Base-by-base conservation (phyloP, 2,797 vertebrate species). In the Tachyglossus aculeatus region DNA sequence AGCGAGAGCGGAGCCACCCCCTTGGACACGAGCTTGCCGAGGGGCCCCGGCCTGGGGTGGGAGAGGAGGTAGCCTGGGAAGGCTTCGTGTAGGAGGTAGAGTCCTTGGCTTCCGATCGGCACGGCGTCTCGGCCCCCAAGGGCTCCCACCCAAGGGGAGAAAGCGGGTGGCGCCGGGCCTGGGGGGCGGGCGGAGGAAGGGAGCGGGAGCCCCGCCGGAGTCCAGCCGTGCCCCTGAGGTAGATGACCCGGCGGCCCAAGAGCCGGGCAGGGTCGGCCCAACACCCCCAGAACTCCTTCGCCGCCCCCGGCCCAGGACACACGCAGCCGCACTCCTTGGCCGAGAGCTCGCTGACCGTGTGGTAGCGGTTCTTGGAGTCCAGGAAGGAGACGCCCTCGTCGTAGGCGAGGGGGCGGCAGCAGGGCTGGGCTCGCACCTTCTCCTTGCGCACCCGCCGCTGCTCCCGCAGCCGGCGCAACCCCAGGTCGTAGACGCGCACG, bases 281-380 rank as follows among this genome's bases (percentile, higher is more conserved):
- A 41, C 18, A 7, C 2, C 18, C 11, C 18, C 24, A 25, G 3
- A 38, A 32, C 21, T 32, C 21, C 19, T n/a, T 33, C 43, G 4
- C 27, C 25, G 21, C 3, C 5, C 44, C 38, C 63, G 14, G 3
- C 15, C 56, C 31, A 18, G 6, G 61, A 94, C 93, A 99, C 88
- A 98, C 95, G 6, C 98, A 99, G 71, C 95, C 95, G 0, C 98
- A 99, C 66, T 94, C 93, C 86, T 95, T 95, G 29, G 98, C 98
- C 0, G 97, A 98, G 58, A 98, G 94, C 41, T 98, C 94, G 33
- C 92, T 94, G 85, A 99, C 93, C 0, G 95, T 96, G 88, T 96
- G 93, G 82, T 98, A 98, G 40, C 88, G 93, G 68, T 93, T 94
- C 51, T 91, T 93, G 76, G 93, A 88, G 57, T 97, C 96, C 88